Percentiles rank a stretch among this genome's conserved stretches.
These are phyloP conservation scores for Tillus elongatus DNA, from an alignment of 2,888 invertebrate genomes.

Conservation along the genomic window DNA sequence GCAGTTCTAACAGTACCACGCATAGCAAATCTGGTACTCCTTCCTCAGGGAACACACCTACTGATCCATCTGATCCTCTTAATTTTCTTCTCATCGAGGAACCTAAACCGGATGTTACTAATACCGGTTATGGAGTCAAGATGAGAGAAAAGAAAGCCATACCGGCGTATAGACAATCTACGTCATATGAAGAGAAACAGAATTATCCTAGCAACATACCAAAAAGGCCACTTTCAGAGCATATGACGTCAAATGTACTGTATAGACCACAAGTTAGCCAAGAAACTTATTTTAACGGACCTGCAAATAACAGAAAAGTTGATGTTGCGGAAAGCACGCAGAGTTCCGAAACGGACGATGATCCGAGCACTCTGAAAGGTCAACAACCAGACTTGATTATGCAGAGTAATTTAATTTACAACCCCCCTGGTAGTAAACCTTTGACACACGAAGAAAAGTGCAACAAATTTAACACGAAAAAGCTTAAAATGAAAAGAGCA, in stretches of 20 bases:
- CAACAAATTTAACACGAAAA: constrained; percentile 52
- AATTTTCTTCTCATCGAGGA: constrained; percentile 36
- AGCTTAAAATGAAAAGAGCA: constrained; percentile 74
- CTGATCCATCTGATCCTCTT: constrained; percentile 35
- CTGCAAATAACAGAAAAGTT: neutral
- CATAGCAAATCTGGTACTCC: constrained; percentile 29
- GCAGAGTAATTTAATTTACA: constrained; percentile 35
- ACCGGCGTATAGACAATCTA: neutral
- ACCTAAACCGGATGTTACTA: constrained; percentile 22
- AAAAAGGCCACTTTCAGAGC: neutral
- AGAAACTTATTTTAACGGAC: neutral
- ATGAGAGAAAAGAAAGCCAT: neutral
- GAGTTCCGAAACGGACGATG: constrained; percentile 31
- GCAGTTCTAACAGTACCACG: constrained; percentile 29
- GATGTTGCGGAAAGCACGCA: neutral
- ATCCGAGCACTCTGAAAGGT: constrained; percentile 27
- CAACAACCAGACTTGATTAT: constrained; percentile 22
- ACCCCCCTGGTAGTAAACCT: constrained; percentile 11
- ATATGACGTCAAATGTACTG: too few species aligned
- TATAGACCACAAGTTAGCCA: too few species aligned
- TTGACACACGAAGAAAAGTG: constrained; percentile 27
- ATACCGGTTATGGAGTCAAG: neutral
- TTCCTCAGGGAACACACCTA: constrained; percentile 37
- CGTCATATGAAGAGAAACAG: too few species aligned
- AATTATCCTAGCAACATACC: too few species aligned